phyloP scores from a whole-genome alignment of 2,797 vertebrate genomes.

The Scleropages formosus region DNA sequence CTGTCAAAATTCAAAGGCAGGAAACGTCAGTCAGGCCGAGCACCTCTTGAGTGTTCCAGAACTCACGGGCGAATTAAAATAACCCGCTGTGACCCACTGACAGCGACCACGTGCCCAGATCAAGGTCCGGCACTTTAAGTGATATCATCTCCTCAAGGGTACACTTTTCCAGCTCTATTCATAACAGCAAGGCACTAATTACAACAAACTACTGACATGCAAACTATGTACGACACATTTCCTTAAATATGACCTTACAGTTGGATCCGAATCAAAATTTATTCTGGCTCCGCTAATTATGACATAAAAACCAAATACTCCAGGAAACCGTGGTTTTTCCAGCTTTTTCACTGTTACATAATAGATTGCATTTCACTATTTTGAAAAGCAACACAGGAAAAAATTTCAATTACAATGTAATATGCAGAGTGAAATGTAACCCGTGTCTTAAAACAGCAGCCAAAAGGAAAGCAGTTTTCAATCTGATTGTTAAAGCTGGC shows the following conservation, averaged over 20 bases:
- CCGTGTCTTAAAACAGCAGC: too few relatives aligned
- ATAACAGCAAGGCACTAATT: too few relatives aligned
- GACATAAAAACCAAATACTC: conserved; percentile 4
- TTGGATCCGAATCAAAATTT: not conserved
- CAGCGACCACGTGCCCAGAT: not conserved
- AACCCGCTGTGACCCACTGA: not conserved
- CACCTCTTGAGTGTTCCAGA: conserved; percentile 27
- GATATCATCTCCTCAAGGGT: not conserved
- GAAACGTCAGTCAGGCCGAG: conserved; percentile 45
- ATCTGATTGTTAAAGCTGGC: conserved; percentile 22
- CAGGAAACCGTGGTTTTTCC: not conserved
- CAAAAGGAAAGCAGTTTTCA: conserved; percentile 17
- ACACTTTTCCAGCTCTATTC: not conserved
- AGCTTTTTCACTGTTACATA: not conserved
- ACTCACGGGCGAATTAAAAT: conserved; percentile 1
- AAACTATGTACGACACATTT: not conserved
- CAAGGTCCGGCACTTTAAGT: not conserved
- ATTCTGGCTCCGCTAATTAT: not conserved
- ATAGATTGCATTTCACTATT: conserved; percentile 1
- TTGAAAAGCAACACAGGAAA: not conserved
- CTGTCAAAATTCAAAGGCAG: conserved; percentile 46
- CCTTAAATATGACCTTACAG: not conserved
- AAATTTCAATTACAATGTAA: too few relatives aligned
- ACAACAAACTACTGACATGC: not conserved
- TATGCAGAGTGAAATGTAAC: too few relatives aligned